These are phyloP conservation scores for Recurvirostra avosetta DNA, from an alignment of 2,113 vertebrate species.

Conservation along the genomic window DNA sequence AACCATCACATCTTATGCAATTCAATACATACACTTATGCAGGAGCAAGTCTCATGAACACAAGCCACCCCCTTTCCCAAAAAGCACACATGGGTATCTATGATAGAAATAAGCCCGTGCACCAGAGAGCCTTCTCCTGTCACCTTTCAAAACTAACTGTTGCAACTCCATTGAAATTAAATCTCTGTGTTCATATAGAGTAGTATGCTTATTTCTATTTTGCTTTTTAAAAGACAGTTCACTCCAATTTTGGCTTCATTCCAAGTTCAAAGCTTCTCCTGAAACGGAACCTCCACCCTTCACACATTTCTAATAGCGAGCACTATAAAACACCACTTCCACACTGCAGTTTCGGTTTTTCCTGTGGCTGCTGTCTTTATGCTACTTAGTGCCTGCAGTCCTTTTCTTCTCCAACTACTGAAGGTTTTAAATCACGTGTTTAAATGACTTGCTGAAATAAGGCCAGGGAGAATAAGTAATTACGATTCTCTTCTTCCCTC, in stretches of 20 bases:
- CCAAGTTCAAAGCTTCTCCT: background rate
- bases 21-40: background rate
- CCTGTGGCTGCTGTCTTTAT: background rate
- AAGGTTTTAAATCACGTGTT: background rate
- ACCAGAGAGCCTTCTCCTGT: background rate
- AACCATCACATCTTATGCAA: background rate
- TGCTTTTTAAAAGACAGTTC: background rate
- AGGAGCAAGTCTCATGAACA: background rate
- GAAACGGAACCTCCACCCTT: background rate
- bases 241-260: background rate
- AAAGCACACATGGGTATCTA: background rate
- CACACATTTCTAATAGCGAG: background rate
- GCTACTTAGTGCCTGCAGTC: background rate
- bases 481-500: background rate
- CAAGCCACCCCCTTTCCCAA: background rate
- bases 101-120: background rate
- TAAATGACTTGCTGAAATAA: constrained; percentile 26
- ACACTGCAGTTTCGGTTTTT: background rate
- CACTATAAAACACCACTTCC: background rate
- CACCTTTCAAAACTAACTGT: background rate
- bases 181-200: background rate
- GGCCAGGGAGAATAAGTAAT: constrained; percentile 29
- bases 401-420: background rate
- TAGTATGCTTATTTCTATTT: background rate
- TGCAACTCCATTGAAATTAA: background rate